Conservation (phyloP, 2,888 invertebrate genomes). For the Agrotis exclamationis region DNA sequence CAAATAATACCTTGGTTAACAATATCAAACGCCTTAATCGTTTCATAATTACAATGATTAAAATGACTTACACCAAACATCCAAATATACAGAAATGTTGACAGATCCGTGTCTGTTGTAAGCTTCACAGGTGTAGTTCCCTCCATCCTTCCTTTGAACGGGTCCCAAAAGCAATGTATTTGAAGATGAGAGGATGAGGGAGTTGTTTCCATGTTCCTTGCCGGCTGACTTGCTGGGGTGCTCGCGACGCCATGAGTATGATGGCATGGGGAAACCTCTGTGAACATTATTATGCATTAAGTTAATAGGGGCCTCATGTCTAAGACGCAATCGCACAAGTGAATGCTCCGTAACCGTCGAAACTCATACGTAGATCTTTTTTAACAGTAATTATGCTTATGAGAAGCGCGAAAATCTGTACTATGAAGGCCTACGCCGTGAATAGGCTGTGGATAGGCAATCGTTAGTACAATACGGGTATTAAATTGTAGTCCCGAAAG, state of each 20-base stretch:
- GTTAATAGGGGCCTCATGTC: not conserved
- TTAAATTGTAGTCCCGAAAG: no score
- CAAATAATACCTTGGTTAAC: not conserved
- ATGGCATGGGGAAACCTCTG: slow-evolving; percentile 93
- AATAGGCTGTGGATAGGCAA: no score
- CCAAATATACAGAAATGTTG: slow-evolving; percentile 93
- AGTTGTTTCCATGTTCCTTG: slow-evolving; percentile 79
- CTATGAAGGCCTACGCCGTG: no score
- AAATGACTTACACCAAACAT: slow-evolving; percentile 95
- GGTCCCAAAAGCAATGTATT: slow-evolving; percentile 90
- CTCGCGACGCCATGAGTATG: slow-evolving; percentile 94
- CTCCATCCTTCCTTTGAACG: slow-evolving; percentile 93
- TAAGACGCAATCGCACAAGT: not conserved
- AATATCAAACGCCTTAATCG: slow-evolving; percentile 6
- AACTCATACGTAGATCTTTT: no score
- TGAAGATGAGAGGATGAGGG: slow-evolving; percentile 83
- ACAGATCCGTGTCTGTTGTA: slow-evolving; percentile 95
- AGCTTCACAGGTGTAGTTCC: slow-evolving; percentile 95
- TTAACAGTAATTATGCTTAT: no score
- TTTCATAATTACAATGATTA: not conserved
- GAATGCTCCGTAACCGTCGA: no score
- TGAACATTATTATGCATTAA: not conserved
- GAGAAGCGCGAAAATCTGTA: no score
- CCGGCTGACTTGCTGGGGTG: slow-evolving; percentile 77
- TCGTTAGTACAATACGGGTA: no score